Evolutionary conservation across 2,888 invertebrate genomes (phyloP).

Genomic region (Microdon myrmicae): DNA sequence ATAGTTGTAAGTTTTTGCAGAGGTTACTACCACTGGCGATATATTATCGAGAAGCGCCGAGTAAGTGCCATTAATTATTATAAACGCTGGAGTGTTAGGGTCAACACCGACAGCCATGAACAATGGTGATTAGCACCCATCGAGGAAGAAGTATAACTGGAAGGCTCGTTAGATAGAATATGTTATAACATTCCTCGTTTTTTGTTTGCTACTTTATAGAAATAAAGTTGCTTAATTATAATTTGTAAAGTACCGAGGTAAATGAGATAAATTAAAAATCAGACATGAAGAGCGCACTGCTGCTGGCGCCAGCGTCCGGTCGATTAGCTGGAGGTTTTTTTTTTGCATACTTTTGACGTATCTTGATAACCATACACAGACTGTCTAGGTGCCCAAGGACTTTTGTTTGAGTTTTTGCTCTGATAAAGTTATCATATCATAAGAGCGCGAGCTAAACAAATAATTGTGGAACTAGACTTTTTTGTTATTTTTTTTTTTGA

Average conservation of each 20-base stretch:
- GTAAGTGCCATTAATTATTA: slow-evolving; percentile 33
- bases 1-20: not conserved
- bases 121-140: slow-evolving; percentile 25
- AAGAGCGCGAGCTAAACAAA: slow-evolving; percentile 9
- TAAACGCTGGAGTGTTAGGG: slow-evolving; percentile 14
- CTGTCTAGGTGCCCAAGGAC: slow-evolving; percentile 18
- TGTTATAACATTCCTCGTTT: not conserved
- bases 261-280: slow-evolving; percentile 10
- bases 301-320: too few relatives aligned
- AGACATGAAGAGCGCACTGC: slow-evolving; percentile 21
- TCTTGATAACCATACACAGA: too few relatives aligned
- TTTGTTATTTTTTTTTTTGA: too few relatives aligned
- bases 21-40: not conserved
- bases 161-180: not conserved
- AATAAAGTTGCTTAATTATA: slow-evolving; percentile 28
- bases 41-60: not conserved
- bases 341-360: slow-evolving; percentile 6
- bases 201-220: slow-evolving; percentile 11
- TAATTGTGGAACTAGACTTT: slow-evolving; percentile 7
- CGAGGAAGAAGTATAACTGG: not conserved
- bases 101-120: slow-evolving; percentile 24
- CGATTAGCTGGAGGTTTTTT: slow-evolving; percentile 7
- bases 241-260: not conserved
- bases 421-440: slow-evolving; percentile 13
- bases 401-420: not conserved